Percentiles rank a stretch among this genome's conserved stretches.
phyloP scores from a whole-genome alignment of 2,113 vertebrate species.

The Brienomyrus longianalis region DNA sequence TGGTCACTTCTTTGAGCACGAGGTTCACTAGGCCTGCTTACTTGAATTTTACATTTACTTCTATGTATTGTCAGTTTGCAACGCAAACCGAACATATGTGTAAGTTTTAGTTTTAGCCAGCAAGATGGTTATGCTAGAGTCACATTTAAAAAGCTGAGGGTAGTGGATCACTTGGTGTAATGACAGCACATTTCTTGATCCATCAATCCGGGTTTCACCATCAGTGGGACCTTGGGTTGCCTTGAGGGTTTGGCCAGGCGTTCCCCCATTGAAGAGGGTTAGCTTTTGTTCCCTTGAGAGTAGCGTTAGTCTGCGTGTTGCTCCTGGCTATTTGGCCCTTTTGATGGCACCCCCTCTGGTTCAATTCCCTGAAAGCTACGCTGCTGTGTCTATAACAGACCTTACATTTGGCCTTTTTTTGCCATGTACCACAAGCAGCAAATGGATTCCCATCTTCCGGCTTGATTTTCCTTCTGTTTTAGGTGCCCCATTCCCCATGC shows the following conservation, averaged over 20 bases:
- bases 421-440: too few species aligned
- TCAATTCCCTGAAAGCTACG: too few species aligned
- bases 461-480: too few species aligned
- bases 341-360: too few species aligned
- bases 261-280: neutral
- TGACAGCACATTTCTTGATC: neutral
- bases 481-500: neutral
- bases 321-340: too few species aligned
- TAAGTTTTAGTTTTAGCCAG: neutral
- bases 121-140: too few species aligned
- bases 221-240: neutral
- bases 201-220: neutral
- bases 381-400: too few species aligned
- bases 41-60: neutral
- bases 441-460: too few species aligned
- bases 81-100: neutral
- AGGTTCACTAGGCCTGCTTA: neutral
- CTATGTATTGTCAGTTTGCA: neutral
- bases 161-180: neutral
- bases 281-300: neutral
- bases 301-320: too few species aligned
- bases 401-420: too few species aligned
- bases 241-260: neutral
- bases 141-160: neutral
- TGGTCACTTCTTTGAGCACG: neutral